These are phyloP conservation scores for Dione vanillae DNA, from an alignment of 2,888 invertebrate genomes.

Conservation along the genomic window DNA sequence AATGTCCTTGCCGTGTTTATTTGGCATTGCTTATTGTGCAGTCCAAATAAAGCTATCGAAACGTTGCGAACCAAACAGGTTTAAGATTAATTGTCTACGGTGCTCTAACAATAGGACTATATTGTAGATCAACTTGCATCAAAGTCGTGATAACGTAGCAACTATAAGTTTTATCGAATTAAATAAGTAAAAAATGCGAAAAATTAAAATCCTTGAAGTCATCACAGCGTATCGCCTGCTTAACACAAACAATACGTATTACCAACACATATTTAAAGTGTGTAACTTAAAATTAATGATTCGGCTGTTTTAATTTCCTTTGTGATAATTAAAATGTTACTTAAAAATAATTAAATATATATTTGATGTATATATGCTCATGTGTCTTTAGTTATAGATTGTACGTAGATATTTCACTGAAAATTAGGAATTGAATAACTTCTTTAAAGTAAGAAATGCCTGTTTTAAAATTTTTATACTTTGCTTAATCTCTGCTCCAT, in stretches of 20 bases:
- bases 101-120: slow-evolving; percentile 33
- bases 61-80: slow-evolving; percentile 17
- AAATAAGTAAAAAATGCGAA: slow-evolving; percentile 2
- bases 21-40: slow-evolving; percentile 35
- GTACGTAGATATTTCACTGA: too few relatives aligned
- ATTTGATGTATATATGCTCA: background rate
- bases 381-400: too few relatives aligned
- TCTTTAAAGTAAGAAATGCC: too few relatives aligned
- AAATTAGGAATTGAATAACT: too few relatives aligned
- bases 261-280: background rate
- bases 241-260: background rate
- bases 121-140: background rate
- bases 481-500: background rate
- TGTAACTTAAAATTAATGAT: background rate
- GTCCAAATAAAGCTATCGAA: slow-evolving; percentile 36
- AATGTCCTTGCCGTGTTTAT: slow-evolving; percentile 33
- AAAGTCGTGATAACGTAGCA: background rate
- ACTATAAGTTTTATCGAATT: background rate
- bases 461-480: too few relatives aligned
- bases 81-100: slow-evolving; percentile 34
- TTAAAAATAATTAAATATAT: background rate
- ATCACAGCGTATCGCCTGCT: slow-evolving; percentile 5
- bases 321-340: slow-evolving; percentile 2
- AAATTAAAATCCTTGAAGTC: background rate
- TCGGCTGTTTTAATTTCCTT: background rate